phyloP scores from a whole-genome alignment of 1,140 invertebrate species.

The Drosophila elegans region DNA sequence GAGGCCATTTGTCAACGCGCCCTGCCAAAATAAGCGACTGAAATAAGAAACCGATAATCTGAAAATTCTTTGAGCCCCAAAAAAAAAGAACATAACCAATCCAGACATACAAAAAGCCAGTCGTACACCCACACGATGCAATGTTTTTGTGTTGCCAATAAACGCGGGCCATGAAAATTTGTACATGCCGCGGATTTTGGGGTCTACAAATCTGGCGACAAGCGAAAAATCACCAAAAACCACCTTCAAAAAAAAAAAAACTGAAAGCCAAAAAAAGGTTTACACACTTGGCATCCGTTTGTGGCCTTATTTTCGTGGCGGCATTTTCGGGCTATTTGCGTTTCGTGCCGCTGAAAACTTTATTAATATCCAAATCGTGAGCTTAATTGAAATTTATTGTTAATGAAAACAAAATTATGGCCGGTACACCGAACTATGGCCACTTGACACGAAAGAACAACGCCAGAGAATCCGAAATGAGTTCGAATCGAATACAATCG shows the following conservation, averaged over 20 bases:
- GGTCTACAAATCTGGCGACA: constrained; percentile 39
- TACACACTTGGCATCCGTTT: constrained; percentile 36
- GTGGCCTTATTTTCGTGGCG: constrained; percentile 36
- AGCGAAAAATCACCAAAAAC: constrained; percentile 14
- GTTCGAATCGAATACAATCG: constrained; percentile 34
- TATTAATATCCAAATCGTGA: constrained; percentile 80
- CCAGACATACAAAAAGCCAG: constrained; percentile 19
- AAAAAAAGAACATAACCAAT: constrained; percentile 5
- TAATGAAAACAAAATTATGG: constrained; percentile 78
- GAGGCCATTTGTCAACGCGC: constrained; percentile 55
- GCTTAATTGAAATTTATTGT: constrained; percentile 84
- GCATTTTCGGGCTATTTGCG: constrained; percentile 59
- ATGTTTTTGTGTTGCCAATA: constrained; percentile 52
- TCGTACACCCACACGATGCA: constrained; percentile 50
- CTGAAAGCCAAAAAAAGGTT: constrained; percentile 19
- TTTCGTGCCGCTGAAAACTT: constrained; percentile 77
- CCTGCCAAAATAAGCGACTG: constrained; percentile 12
- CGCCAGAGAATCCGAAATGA: constrained; percentile 29
- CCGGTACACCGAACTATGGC: constrained; percentile 40
- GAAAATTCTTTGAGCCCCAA: constrained; percentile 20
- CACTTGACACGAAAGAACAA: constrained; percentile 75
- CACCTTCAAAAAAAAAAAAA: constrained; percentile 6
- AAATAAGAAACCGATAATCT: constrained; percentile 6
- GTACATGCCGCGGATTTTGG: constrained; percentile 9
- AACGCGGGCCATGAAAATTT: constrained; percentile 45